phyloP scores from a whole-genome alignment of 2,888 invertebrate species.

The Galeruca laticollis region DNA sequence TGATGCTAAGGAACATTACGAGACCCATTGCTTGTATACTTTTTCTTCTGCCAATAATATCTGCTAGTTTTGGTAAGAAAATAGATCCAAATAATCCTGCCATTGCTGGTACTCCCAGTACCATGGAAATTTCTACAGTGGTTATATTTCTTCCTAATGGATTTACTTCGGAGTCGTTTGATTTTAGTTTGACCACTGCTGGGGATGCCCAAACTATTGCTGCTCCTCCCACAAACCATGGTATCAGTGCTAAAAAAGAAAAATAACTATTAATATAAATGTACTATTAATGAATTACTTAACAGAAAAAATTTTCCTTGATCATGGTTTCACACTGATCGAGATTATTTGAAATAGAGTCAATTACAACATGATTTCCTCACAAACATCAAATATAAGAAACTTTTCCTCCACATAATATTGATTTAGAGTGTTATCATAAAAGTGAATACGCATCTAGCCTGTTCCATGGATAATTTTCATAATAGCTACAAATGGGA shows the following conservation, averaged over 20 bases:
- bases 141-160: constrained; percentile 24
- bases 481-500: too few species aligned
- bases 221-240: constrained; percentile 22
- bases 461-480: too few species aligned
- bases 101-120: constrained; percentile 13
- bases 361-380: too few species aligned
- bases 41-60: constrained; percentile 18
- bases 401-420: too few species aligned
- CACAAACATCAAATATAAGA: too few species aligned
- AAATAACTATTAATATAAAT: neutral
- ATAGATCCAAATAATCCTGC: constrained; percentile 7
- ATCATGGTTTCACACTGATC: too few species aligned
- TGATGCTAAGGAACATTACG: neutral
- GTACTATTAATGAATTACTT: too few species aligned
- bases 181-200: constrained; percentile 21
- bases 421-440: too few species aligned
- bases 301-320: too few species aligned
- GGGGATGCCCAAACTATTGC: constrained; percentile 47
- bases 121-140: constrained; percentile 16
- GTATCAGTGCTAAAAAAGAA: constrained; percentile 15
- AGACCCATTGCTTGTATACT: constrained; percentile 11
- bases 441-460: too few species aligned
- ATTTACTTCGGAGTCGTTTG: constrained; percentile 15
- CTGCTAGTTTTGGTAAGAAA: constrained; percentile 19
- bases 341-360: too few species aligned